Percentiles rank a stretch among this genome's conserved stretches.
Conservation (phyloP, 1,140 invertebrate genomes). For the Lutraria rhynchaena region DNA sequence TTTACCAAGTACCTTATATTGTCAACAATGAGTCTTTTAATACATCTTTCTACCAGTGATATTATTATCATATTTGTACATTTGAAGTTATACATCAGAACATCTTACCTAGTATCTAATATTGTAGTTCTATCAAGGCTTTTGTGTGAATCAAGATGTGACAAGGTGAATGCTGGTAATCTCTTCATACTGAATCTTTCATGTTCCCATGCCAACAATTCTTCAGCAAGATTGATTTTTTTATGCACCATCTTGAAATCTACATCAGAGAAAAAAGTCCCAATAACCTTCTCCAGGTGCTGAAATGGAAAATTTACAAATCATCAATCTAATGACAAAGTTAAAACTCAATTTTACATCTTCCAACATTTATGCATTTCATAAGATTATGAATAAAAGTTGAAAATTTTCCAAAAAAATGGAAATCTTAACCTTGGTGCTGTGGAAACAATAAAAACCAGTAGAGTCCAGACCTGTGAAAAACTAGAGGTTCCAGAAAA, state of each 20-base stretch:
- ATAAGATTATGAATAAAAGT: neutral
- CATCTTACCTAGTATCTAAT: slow-evolving; percentile 81
- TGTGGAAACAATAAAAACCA: too few species aligned
- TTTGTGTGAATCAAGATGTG: slow-evolving; percentile 86
- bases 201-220: slow-evolving; percentile 97
- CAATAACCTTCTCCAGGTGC: slow-evolving; percentile 74
- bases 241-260: slow-evolving; percentile 93
- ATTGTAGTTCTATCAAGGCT: slow-evolving; percentile 78
- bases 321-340: neutral
- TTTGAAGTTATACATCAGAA: too few species aligned
- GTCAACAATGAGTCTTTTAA: too few species aligned
- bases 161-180: slow-evolving; percentile 95
- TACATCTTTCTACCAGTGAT: too few species aligned
- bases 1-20: too few species aligned
- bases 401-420: too few species aligned
- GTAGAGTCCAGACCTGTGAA: too few species aligned
- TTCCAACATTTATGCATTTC: neutral
- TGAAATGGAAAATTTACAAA: slow-evolving; percentile 59
- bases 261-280: slow-evolving; percentile 78
- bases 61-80: too few species aligned
- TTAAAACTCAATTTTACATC: neutral
- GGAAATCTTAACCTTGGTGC: too few species aligned
- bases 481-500: too few species aligned
- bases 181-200: slow-evolving; percentile 96
- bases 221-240: slow-evolving; percentile 98